Evolutionary conservation across 2,888 invertebrate species (phyloP).

Genomic region (Mesochorus sp.): DNA sequence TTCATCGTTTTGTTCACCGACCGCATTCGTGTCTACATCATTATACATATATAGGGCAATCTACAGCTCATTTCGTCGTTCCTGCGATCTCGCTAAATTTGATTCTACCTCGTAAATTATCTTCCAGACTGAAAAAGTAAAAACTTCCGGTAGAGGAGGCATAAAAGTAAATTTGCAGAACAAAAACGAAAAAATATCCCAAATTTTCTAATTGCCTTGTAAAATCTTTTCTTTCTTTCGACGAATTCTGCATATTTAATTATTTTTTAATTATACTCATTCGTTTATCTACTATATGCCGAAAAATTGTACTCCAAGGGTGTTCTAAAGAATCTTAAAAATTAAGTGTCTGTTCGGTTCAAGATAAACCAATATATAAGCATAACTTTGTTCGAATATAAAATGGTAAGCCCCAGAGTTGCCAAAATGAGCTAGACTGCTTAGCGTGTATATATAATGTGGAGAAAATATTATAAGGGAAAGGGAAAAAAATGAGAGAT

Average conservation of each 20-base stretch:
- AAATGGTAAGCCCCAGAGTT: neutral
- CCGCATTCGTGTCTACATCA: neutral
- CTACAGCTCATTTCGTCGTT: neutral
- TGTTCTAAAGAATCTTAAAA: too few species aligned
- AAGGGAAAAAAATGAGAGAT: constrained; percentile 29
- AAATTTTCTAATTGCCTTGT: neutral
- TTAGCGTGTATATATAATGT: neutral
- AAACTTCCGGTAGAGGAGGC: too few species aligned
- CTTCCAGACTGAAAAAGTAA: neutral
- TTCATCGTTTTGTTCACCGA: constrained; percentile 47
- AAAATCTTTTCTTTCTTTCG: too few species aligned
- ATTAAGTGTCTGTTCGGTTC: too few species aligned
- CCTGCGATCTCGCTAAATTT: neutral
- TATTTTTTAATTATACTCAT: too few species aligned
- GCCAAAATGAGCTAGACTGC: neutral
- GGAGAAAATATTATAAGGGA: neutral
- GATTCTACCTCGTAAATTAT: neutral
- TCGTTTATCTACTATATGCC: too few species aligned
- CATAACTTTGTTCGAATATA: neutral
- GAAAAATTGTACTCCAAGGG: neutral
- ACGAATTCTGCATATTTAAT: too few species aligned
- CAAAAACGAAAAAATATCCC: too few species aligned
- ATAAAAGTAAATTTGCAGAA: too few species aligned
- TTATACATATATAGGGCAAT: neutral
- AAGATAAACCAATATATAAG: too few species aligned